A percentile compares a stretch with the other conserved stretches of the same genome.
Conservation (phyloP, 2,888 invertebrate genomes). For the Neoascia interrupta region DNA sequence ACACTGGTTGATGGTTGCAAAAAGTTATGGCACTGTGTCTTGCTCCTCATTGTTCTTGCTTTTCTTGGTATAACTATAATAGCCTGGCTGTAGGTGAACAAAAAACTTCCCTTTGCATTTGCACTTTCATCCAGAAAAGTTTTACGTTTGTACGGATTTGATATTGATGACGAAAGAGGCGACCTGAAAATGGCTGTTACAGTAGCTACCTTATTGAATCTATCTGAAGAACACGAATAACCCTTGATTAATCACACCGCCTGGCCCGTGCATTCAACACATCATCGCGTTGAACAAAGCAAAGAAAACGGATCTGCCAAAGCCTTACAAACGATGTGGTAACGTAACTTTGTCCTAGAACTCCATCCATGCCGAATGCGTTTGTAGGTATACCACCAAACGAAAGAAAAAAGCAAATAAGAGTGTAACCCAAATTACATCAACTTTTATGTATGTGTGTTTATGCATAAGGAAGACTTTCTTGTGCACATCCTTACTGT, state of each 20-base stretch:
- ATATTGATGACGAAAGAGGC: constrained; percentile 48
- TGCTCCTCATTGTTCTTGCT: constrained; percentile 26
- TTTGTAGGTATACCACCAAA: too few species aligned
- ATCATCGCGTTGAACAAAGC: constrained; percentile 3
- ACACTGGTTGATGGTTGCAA: constrained; percentile 24
- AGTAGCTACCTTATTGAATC: constrained; percentile 23
- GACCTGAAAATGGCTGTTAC: constrained; percentile 19
- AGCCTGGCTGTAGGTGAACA: constrained; percentile 41
- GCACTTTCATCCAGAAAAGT: constrained; percentile 13
- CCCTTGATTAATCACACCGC: constrained; percentile 40
- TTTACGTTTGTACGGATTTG: constrained; percentile 33
- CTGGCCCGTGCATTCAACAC: constrained; percentile 5
- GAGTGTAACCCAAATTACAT: constrained; percentile 54
- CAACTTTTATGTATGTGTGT: constrained; percentile 21
- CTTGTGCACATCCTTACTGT: constrained; percentile 37
- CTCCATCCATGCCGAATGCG: constrained; percentile 46
- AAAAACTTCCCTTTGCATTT: constrained; percentile 43
- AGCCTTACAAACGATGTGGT: constrained; percentile 1
- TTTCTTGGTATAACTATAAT: constrained; percentile 9
- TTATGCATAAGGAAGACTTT: constrained; percentile 9
- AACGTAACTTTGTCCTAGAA: constrained; percentile 50
- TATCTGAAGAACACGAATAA: constrained; percentile 7
- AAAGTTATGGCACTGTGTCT: constrained; percentile 29
- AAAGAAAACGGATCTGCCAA: constrained; percentile 13
- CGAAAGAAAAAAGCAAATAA: constrained; percentile 27